A percentile compares a stretch with the other conserved stretches of the same genome.
phyloP scores from a whole-genome alignment of 2,888 invertebrate species.

The Lysandra coridon region DNA sequence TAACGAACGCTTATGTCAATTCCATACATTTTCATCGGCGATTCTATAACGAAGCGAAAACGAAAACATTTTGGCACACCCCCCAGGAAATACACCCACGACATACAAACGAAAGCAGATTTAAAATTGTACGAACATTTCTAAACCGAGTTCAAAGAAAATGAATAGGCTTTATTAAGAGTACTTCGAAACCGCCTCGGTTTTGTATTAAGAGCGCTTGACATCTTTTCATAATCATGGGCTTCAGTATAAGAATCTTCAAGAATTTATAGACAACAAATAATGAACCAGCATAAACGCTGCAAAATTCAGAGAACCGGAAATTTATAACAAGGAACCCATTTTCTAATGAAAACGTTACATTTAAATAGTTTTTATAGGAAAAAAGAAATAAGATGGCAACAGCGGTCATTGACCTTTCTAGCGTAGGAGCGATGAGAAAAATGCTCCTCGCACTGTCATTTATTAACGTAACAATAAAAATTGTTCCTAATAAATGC shows the following conservation, averaged over 20 bases:
- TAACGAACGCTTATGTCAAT: no score
- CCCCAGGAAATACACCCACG: not conserved
- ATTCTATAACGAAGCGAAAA: no score
- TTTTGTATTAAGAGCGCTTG: slow-evolving; percentile 28
- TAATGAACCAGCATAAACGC: not conserved
- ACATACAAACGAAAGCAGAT: not conserved
- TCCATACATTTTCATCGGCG: no score
- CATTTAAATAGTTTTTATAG: not conserved
- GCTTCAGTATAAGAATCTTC: slow-evolving; percentile 18
- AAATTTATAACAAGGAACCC: no score
- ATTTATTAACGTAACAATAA: no score
- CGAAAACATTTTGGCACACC: no score
- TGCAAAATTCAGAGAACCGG: not conserved
- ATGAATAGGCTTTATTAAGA: slow-evolving; percentile 30
- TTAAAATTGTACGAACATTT: slow-evolving; percentile 20
- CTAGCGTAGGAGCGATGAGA: no score
- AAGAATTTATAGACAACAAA: slow-evolving; percentile 25
- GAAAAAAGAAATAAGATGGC: no score
- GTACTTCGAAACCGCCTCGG: slow-evolving; percentile 25
- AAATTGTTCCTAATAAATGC: no score
- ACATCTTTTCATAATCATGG: slow-evolving; percentile 31
- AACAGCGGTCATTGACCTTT: no score
- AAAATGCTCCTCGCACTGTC: no score
- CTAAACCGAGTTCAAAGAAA: slow-evolving; percentile 17
- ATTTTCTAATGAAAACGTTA: not conserved